Evolutionary conservation across 2,888 invertebrate species (phyloP).

Genomic region (Homarus gammarus): DNA sequence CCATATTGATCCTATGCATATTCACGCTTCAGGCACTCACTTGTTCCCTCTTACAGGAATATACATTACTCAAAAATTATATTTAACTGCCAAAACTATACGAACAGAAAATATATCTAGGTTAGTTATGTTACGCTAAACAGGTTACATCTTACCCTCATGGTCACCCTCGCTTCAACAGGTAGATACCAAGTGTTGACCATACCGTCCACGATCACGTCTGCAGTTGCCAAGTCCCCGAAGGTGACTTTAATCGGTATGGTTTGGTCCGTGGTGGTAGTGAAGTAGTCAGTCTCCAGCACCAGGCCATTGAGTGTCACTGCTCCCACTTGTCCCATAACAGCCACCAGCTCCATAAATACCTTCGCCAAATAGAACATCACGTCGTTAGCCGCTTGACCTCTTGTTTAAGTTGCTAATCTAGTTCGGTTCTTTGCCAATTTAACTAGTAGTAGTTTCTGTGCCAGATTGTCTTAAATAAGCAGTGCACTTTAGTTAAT

Average conservation of each 20-base stretch:
- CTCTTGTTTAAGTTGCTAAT: too few species aligned
- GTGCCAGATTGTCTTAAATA: too few species aligned
- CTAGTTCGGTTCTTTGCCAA: too few species aligned
- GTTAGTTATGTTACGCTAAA: not conserved
- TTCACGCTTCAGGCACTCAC: too few species aligned
- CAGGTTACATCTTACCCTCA: not conserved
- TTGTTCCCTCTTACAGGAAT: too few species aligned
- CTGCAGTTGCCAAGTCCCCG: not conserved
- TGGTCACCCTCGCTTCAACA: not conserved
- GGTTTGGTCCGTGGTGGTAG: not conserved
- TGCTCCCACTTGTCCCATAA: not conserved
- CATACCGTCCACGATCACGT: not conserved
- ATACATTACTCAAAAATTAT: too few species aligned
- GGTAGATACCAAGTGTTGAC: conserved; percentile 6
- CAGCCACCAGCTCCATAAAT: not conserved
- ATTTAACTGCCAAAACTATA: not conserved
- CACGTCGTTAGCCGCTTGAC: too few species aligned
- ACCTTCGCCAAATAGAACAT: too few species aligned
- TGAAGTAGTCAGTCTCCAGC: conserved; percentile 13
- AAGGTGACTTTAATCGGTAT: not conserved
- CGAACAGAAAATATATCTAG: too few species aligned
- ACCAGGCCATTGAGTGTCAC: not conserved
- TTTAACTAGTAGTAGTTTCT: too few species aligned
- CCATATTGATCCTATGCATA: too few species aligned
- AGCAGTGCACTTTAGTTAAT: too few species aligned